Percentiles rank a stretch among this genome's conserved stretches.
Evolutionary conservation across 2,113 vertebrate species (phyloP).

Genomic region (Glaucidium brasilianum): DNA sequence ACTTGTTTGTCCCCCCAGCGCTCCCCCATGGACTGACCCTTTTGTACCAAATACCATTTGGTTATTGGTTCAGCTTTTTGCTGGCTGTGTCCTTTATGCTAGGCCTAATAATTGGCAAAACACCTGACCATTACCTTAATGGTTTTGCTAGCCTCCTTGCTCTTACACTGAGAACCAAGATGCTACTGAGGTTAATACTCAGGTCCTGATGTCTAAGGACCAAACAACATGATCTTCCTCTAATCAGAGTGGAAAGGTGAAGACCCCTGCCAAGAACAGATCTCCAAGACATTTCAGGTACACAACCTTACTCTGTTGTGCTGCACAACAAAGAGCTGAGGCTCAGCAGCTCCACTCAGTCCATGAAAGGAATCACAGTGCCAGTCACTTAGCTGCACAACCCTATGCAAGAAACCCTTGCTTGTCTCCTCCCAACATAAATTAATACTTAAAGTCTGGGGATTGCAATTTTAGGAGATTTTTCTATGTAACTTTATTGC

Average conservation of each 20-base stretch:
- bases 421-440: neutral
- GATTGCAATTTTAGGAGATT: neutral
- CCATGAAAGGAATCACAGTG: neutral
- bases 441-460: neutral
- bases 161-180: neutral
- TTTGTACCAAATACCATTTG: too few relatives aligned
- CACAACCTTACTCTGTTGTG: neutral
- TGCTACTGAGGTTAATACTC: neutral
- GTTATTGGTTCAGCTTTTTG: too few relatives aligned
- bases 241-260: neutral
- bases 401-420: neutral
- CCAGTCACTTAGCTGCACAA: neutral
- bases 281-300: neutral
- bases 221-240: neutral
- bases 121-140: too few relatives aligned
- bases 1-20: too few relatives aligned
- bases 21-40: too few relatives aligned
- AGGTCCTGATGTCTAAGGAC: neutral
- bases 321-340: neutral
- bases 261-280: neutral
- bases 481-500: neutral
- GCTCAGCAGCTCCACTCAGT: neutral
- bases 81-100: too few relatives aligned
- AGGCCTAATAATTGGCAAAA: too few relatives aligned
- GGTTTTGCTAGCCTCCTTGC: neutral